Evolutionary conservation across 2,113 vertebrate species (phyloP).

Genomic region (Callocephalon fimbriatum): DNA sequence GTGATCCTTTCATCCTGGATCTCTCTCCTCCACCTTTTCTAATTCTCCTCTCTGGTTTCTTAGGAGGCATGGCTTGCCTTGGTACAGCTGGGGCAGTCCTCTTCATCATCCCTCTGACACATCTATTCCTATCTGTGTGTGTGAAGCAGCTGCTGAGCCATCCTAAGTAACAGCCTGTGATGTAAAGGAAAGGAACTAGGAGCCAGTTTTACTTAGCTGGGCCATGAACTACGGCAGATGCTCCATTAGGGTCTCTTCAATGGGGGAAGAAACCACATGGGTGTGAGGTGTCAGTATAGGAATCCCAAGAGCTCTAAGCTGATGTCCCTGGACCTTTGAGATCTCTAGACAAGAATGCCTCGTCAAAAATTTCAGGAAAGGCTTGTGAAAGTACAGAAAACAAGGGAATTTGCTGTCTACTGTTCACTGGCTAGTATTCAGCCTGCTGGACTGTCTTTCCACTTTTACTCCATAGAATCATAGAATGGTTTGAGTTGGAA

Average conservation of each 20-base stretch:
- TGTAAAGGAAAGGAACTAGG: neutral
- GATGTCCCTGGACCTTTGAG: neutral
- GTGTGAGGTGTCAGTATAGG: neutral
- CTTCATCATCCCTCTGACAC: neutral
- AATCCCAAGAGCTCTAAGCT: neutral
- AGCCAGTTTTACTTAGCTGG: neutral
- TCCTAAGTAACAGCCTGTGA: neutral
- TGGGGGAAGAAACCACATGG: neutral
- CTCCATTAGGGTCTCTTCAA: neutral
- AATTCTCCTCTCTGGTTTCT: neutral
- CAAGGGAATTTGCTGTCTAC: neutral
- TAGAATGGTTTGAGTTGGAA: neutral
- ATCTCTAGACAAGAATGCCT: neutral
- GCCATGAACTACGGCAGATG: neutral
- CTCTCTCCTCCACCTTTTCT: neutral
- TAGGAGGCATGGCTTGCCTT: neutral
- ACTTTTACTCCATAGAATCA: neutral
- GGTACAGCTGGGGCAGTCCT: neutral
- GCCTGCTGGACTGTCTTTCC: neutral
- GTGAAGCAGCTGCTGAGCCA: neutral
- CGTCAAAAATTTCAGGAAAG: neutral
- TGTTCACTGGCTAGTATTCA: neutral
- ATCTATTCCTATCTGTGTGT: neutral
- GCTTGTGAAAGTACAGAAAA: neutral
- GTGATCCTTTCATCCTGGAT: neutral